Evolutionary conservation across 1,140 invertebrate genomes (phyloP).

Genomic region (Drosophila saltans): DNA sequence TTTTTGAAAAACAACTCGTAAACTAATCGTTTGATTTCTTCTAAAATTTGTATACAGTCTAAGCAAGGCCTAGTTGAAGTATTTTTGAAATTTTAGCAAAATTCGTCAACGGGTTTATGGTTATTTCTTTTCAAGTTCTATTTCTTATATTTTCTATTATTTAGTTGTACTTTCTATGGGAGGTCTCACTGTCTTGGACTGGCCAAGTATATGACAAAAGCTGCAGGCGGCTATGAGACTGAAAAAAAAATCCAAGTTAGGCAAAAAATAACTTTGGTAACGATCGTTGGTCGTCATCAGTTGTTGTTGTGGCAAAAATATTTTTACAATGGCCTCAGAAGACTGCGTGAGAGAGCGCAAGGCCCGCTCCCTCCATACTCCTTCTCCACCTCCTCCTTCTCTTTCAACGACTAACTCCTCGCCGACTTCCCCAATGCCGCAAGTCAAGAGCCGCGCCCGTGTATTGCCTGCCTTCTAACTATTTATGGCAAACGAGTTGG

Average conservation of each 20-base stretch:
- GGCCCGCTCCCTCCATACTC: neutral
- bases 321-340: constrained; percentile 68
- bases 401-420: neutral
- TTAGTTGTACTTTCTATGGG: neutral
- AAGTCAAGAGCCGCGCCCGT: constrained; percentile 70
- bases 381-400: neutral
- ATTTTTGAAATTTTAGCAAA: neutral
- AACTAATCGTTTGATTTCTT: no score
- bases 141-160: neutral
- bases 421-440: constrained; percentile 27
- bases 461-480: constrained; percentile 64
- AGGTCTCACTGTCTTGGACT: neutral
- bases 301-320: constrained; percentile 53
- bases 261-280: constrained; percentile 78
- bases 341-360: constrained; percentile 8
- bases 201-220: constrained; percentile 37
- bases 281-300: constrained; percentile 45
- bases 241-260: constrained; percentile 62
- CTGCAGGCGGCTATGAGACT: constrained; percentile 51
- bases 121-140: neutral
- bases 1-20: neutral
- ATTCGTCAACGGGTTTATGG: neutral
- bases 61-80: no score
- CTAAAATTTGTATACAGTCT: neutral
- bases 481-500: constrained; percentile 80